These are phyloP conservation scores for Episyrphus balteatus DNA, from an alignment of 1,140 invertebrate species.

Conservation along the genomic window DNA sequence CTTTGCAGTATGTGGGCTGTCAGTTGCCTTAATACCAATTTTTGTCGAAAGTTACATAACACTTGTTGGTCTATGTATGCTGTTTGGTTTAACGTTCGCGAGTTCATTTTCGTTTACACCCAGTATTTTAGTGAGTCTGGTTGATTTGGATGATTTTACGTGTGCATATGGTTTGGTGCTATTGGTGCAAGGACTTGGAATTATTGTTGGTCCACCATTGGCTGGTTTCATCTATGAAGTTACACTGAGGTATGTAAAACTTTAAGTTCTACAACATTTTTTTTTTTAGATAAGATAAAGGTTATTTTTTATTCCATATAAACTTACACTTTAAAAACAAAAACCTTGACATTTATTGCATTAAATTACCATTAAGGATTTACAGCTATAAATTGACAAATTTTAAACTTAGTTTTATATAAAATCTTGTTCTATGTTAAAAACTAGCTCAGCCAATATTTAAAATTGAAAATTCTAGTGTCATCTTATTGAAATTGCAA, in stretches of 20 bases:
- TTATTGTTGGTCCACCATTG: slow-evolving; percentile 47
- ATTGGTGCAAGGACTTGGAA: slow-evolving; percentile 68
- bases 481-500: too few relatives aligned
- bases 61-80: slow-evolving; percentile 44
- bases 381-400: too few relatives aligned
- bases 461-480: too few relatives aligned
- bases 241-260: slow-evolving; percentile 22
- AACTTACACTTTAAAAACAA: too few relatives aligned
- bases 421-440: too few relatives aligned
- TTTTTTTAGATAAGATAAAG: background rate
- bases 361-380: too few relatives aligned
- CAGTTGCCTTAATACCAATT: slow-evolving; percentile 60
- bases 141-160: slow-evolving; percentile 55
- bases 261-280: background rate
- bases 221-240: slow-evolving; percentile 41
- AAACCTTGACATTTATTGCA: too few relatives aligned
- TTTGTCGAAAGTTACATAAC: slow-evolving; percentile 48
- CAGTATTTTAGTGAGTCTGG: slow-evolving; percentile 56
- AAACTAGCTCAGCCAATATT: too few relatives aligned
- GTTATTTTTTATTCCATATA: background rate
- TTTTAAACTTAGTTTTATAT: too few relatives aligned
- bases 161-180: slow-evolving; percentile 79
- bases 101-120: slow-evolving; percentile 81
- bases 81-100: slow-evolving; percentile 76
- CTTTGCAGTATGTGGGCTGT: slow-evolving; percentile 52